Evolutionary conservation across 2,113 vertebrate genomes (phyloP).

Genomic region (Cyphomyrus discorhynchus): DNA sequence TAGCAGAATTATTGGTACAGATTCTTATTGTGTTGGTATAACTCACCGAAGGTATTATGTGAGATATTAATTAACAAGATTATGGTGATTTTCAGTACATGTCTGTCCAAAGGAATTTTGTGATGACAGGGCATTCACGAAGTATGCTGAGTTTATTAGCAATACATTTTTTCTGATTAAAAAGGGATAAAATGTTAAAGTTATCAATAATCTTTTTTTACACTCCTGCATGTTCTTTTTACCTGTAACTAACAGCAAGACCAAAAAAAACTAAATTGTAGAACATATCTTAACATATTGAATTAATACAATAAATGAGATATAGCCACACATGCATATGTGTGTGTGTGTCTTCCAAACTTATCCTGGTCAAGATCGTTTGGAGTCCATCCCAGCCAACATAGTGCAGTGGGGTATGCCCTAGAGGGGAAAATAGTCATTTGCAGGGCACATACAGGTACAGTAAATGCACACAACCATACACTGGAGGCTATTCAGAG

Average conservation of each 20-base stretch:
- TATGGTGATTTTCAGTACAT: not conserved
- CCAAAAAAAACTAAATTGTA: not conserved
- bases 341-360: not conserved
- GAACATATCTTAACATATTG: not conserved
- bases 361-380: not conserved
- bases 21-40: not conserved
- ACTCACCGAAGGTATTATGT: not conserved
- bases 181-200: not conserved
- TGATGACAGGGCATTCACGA: not conserved
- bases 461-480: not conserved
- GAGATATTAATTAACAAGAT: not conserved
- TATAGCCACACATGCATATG: not conserved
- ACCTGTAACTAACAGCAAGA: too few relatives aligned
- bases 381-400: not conserved
- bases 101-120: not conserved
- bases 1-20: not conserved
- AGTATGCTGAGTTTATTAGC: not conserved
- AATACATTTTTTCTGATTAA: not conserved
- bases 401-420: not conserved
- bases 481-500: not conserved
- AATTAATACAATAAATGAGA: not conserved
- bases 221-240: not conserved
- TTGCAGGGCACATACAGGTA: not conserved
- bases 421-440: not conserved
- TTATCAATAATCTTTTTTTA: not conserved